A percentile compares a stretch with the other conserved stretches of the same genome.
Evolutionary conservation across 1,140 invertebrate species (phyloP).

Genomic region (Nephila pilipes): DNA sequence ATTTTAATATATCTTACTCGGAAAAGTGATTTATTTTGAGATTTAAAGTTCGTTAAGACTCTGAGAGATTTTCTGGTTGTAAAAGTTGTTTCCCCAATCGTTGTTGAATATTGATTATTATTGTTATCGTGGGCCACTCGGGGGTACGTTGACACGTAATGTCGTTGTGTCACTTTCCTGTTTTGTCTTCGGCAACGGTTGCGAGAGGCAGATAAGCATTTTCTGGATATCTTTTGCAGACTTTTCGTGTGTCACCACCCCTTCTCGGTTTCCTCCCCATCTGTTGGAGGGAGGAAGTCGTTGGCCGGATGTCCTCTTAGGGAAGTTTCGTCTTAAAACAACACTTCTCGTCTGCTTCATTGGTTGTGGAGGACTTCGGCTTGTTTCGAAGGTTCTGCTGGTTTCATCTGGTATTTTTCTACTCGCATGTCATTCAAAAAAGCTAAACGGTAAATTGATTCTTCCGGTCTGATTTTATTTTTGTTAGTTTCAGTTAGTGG

Average conservation of each 20-base stretch:
- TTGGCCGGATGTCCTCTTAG: slow-evolving; percentile 24
- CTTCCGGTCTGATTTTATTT: no score
- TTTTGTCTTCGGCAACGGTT: neutral
- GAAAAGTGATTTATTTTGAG: no score
- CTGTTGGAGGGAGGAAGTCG: slow-evolving; percentile 18
- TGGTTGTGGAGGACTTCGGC: neutral
- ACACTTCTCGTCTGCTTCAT: neutral
- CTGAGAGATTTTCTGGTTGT: no score
- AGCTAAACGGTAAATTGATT: no score
- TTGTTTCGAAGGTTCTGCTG: neutral
- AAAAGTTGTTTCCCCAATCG: no score
- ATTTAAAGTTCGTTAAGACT: no score
- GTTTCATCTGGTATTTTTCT: neutral
- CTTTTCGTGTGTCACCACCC: neutral
- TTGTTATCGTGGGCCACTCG: no score
- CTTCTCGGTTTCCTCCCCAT: slow-evolving; percentile 32
- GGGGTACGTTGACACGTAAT: no score
- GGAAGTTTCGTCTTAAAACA: neutral
- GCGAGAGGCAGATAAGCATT: neutral
- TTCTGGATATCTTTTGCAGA: neutral
- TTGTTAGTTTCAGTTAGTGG: no score
- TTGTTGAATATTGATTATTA: no score
- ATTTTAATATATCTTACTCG: no score
- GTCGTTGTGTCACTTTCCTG: neutral
- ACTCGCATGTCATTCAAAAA: neutral